Evolutionary conservation across 2,113 vertebrate genomes (phyloP).

Genomic region (Silurus meridionalis): DNA sequence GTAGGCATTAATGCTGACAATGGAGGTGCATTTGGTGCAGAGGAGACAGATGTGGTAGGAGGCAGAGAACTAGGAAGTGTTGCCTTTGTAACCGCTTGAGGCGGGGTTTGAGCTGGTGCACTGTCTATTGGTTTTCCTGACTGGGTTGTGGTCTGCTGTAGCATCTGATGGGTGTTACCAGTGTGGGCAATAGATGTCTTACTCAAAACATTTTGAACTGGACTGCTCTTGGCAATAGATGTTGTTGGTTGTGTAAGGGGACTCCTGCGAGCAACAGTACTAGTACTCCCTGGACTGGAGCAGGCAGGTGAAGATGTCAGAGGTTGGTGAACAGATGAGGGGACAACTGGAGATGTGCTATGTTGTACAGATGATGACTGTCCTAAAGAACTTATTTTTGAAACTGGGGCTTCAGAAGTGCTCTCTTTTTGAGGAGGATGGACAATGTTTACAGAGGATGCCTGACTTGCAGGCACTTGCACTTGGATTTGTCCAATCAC

Average conservation of each 20-base stretch:
- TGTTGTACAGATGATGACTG: conserved; percentile 70
- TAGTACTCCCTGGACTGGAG: conserved; percentile 77
- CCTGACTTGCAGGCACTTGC: conserved; percentile 66
- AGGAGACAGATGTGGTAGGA: conserved; percentile 44
- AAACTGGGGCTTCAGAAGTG: conserved; percentile 66
- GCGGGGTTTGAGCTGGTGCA: conserved; percentile 47
- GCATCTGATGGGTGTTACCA: conserved; percentile 65
- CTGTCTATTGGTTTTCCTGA: conserved; percentile 63
- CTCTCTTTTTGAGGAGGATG: conserved; percentile 67
- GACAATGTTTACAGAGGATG: conserved; percentile 62
- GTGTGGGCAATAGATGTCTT: conserved; percentile 76
- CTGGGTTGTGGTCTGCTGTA: conserved; percentile 67
- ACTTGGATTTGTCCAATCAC: conserved; percentile 77
- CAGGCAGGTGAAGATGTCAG: conserved; percentile 79
- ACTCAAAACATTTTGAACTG: conserved; percentile 74
- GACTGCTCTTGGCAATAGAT: conserved; percentile 75
- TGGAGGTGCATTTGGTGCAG: conserved; percentile 50
- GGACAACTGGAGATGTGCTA: conserved; percentile 43
- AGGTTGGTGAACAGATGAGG: conserved; percentile 73
- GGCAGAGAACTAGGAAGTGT: conserved; percentile 49
- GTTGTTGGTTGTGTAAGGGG: conserved; percentile 74
- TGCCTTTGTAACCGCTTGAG: conserved; percentile 54
- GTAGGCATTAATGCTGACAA: conserved; percentile 47
- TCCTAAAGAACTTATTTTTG: conserved; percentile 65
- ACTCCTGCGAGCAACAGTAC: conserved; percentile 75